phyloP scores from a whole-genome alignment of 2,888 invertebrate species.

The Charanyca ferruginea region DNA sequence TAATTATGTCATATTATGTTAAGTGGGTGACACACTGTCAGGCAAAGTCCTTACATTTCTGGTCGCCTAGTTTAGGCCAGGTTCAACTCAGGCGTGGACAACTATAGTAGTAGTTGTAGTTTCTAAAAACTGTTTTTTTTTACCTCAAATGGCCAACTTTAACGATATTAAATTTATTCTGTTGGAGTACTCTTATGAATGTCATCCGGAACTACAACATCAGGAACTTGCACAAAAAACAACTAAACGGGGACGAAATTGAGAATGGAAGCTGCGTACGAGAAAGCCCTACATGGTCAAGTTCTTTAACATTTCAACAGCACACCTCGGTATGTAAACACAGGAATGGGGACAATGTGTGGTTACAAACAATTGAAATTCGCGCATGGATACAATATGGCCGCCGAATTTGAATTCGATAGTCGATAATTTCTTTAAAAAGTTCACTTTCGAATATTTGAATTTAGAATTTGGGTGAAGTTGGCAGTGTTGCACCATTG shows the following conservation, averaged over 20 bases:
- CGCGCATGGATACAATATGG: slow-evolving; percentile 25
- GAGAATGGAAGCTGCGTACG: slow-evolving; percentile 81
- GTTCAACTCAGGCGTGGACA: too few species aligned
- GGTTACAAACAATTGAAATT: slow-evolving; percentile 58
- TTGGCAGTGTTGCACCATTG: neutral
- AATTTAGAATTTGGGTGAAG: slow-evolving; percentile 19
- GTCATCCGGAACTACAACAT: slow-evolving; percentile 22
- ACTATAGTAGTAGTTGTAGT: too few species aligned
- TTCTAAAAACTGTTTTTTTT: neutral
- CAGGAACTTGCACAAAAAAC: slow-evolving; percentile 29
- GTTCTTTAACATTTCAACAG: slow-evolving; percentile 75
- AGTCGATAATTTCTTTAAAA: neutral
- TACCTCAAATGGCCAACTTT: neutral
- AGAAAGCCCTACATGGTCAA: slow-evolving; percentile 74
- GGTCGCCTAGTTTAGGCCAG: too few species aligned
- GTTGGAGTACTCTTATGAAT: slow-evolving; percentile 10
- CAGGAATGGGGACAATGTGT: slow-evolving; percentile 59
- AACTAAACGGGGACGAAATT: slow-evolving; percentile 65
- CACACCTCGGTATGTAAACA: slow-evolving; percentile 67
- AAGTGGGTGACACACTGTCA: too few species aligned
- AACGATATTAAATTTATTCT: neutral
- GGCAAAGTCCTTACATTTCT: too few species aligned
- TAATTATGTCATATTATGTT: too few species aligned
- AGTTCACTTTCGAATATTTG: slow-evolving; percentile 35
- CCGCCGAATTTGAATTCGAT: slow-evolving; percentile 43